phyloP scores from a whole-genome alignment of 1,140 invertebrate genomes.

The Cotesia typhae region DNA sequence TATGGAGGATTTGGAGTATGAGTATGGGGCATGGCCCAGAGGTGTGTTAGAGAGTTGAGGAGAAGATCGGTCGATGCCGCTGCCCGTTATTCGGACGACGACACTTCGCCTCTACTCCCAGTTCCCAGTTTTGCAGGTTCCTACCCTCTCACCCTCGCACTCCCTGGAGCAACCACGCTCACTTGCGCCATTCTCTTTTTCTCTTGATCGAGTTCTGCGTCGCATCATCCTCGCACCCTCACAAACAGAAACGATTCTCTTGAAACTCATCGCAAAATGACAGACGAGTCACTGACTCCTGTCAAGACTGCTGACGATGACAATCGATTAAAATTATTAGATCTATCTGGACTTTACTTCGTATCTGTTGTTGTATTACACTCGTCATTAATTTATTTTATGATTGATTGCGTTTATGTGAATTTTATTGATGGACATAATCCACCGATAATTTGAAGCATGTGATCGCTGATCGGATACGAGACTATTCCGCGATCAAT shows the following conservation, averaged over 20 bases:
- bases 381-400: slow-evolving; percentile 6
- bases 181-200: slow-evolving; percentile 45
- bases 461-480: too few relatives aligned
- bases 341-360: background rate
- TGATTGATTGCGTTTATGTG: too few relatives aligned
- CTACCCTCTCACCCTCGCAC: slow-evolving; percentile 40
- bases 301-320: background rate
- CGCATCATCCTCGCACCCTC: slow-evolving; percentile 10
- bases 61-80: slow-evolving; percentile 67
- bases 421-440: too few relatives aligned
- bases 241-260: slow-evolving; percentile 16
- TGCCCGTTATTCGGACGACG: slow-evolving; percentile 68
- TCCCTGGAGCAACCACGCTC: slow-evolving; percentile 39
- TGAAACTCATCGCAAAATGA: background rate
- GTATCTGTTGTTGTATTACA: slow-evolving; percentile 9
- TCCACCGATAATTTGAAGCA: too few relatives aligned
- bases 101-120: slow-evolving; percentile 58
- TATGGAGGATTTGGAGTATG: slow-evolving; percentile 32
- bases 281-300: slow-evolving; percentile 13
- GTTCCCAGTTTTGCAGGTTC: slow-evolving; percentile 50
- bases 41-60: slow-evolving; percentile 34
- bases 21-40: slow-evolving; percentile 26
- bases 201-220: slow-evolving; percentile 36
- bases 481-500: too few relatives aligned
- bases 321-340: slow-evolving; percentile 28